Evolutionary conservation across 2,113 vertebrate species (phyloP).

Genomic region (Xiphophorus maculatus): DNA sequence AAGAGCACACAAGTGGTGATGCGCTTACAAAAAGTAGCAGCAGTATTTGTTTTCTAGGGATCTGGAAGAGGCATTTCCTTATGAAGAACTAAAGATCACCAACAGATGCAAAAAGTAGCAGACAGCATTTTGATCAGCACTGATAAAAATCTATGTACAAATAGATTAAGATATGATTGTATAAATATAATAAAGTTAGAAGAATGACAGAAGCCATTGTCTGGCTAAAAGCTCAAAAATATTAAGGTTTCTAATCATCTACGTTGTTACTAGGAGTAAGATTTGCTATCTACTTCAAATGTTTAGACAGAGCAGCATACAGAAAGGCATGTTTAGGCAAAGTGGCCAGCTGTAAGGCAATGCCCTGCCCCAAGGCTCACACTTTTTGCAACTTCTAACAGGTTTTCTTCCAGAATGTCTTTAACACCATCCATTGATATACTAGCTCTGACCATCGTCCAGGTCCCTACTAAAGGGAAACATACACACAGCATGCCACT

Average conservation of each 20-base stretch:
- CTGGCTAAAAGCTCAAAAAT: not conserved
- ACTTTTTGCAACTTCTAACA: no score
- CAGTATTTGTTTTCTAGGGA: conserved; percentile 67
- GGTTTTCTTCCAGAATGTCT: no score
- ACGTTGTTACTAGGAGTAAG: not conserved
- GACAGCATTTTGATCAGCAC: not conserved
- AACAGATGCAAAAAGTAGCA: not conserved
- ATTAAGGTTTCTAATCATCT: not conserved
- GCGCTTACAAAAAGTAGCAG: conserved; percentile 57
- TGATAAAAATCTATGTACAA: not conserved
- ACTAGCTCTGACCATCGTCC: no score
- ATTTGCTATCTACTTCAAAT: not conserved
- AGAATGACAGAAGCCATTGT: not conserved
- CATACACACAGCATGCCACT: no score
- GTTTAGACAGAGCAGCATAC: not conserved
- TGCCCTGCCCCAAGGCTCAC: no score
- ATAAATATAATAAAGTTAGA: not conserved
- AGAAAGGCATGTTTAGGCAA: no score
- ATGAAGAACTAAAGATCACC: conserved; percentile 22
- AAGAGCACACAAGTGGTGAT: conserved; percentile 41
- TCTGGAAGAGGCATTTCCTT: conserved; percentile 59
- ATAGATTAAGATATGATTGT: not conserved
- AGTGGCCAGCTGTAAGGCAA: no score
- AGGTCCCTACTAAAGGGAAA: no score
- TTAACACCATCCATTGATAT: no score